Conservation (phyloP, 2,113 vertebrate genomes). For the Morone saxatilis region DNA sequence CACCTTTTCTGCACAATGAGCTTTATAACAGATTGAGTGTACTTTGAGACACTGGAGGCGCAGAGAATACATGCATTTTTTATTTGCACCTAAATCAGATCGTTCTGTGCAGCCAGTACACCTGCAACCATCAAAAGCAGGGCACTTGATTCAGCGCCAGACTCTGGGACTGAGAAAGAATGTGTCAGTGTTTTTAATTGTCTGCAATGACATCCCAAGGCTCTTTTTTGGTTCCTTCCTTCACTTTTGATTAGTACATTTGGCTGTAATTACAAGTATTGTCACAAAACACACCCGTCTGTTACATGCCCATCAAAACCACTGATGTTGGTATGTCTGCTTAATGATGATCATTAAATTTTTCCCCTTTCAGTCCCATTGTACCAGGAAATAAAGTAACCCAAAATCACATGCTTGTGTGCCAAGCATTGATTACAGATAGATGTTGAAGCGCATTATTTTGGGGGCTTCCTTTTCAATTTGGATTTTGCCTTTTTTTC, state of each 20-base stretch:
- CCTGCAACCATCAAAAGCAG: constrained; percentile 51
- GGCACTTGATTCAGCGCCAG: constrained; percentile 38
- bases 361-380: constrained; percentile 52
- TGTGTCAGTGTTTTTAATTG: constrained; percentile 65
- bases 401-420: constrained; percentile 74
- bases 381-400: constrained; percentile 76
- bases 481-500: constrained; percentile 39
- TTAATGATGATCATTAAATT: constrained; percentile 79
- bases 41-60: not conserved
- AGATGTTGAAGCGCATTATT: constrained; percentile 64
- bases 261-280: constrained; percentile 80
- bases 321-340: constrained; percentile 71
- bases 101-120: constrained; percentile 43
- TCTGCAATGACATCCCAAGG: constrained; percentile 56
- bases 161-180: constrained; percentile 45
- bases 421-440: constrained; percentile 81
- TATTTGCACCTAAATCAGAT: constrained; percentile 47
- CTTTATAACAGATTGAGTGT: constrained; percentile 36
- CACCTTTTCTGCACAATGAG: constrained; percentile 26
- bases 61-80: constrained; percentile 46
- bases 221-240: constrained; percentile 47
- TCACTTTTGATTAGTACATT: constrained; percentile 75
- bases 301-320: constrained; percentile 71
- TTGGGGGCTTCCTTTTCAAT: constrained; percentile 60
- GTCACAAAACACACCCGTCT: constrained; percentile 74